Base-by-base conservation (phyloP, 2,888 invertebrate species). In the Drosophila sordidula region DNA sequence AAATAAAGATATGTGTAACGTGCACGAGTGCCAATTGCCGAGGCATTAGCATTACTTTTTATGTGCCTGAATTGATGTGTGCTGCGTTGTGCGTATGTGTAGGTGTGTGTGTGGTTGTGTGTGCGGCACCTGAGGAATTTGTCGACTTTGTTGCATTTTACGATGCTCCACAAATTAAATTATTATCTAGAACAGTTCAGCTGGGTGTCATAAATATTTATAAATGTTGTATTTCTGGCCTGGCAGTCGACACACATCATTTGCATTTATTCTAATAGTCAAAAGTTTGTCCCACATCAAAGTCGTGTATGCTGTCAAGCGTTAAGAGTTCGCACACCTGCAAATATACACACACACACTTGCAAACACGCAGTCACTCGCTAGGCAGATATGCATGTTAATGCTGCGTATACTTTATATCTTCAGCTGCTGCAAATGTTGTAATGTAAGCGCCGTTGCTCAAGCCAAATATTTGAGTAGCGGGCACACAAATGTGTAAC, bases 401-500 rank as follows among this genome's bases (percentile, higher is more conserved):
- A 84, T 80, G 78, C 57, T 62, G 73, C 82, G 85, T 84, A 85
- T 87, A 82, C 80, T 72, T 85, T 80, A 84, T 82, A 80, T 78
- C 83, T 87, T 79, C 77, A 81, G 78, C 70, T 77, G 70, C 72
- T 74, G 74, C 75, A 69, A 72, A 69, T 70, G 73, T 49, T 76
- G 80, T 68, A 70, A 80, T 78, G 70, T 57, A 64, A 72, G 77
- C 80, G 82, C 73, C 78, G 71, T 51, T 62, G 84, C 77, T 83
- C 68, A 64, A 67, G 58, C 58, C 85, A 85, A 85, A 85, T 87
- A 85, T 85, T 85, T 85, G 87, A 80, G 76, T 70, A 85, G 78
- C 75, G 75, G 78, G 84, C 81, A 84, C 70, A 86, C 84, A 87
- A 84, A 84, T 85, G 87, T 85, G 85, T 84, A 80, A 87, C 87